Percentiles rank a stretch among this genome's conserved stretches.
Conservation (phyloP, 1,140 invertebrate species). For the Drosophila melanica region DNA sequence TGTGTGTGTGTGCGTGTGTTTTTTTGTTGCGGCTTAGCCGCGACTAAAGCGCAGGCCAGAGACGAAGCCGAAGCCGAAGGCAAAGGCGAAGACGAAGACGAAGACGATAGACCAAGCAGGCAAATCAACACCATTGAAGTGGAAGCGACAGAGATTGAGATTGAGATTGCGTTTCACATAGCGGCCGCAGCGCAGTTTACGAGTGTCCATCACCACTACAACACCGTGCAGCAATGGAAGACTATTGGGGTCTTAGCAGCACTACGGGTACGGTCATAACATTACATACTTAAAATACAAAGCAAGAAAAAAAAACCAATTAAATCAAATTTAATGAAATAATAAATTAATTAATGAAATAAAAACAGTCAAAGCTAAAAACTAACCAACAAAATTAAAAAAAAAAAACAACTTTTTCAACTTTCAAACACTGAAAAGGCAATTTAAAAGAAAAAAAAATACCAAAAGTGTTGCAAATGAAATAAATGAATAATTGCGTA, state of each 20-base stretch:
- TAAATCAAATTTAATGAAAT: too few species aligned
- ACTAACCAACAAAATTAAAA: conserved; percentile 15
- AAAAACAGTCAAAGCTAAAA: conserved; percentile 13
- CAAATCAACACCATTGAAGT: conserved; percentile 80
- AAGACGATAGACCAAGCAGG: conserved; percentile 6
- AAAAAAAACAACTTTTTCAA: not conserved
- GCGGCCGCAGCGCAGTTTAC: conserved; percentile 78
- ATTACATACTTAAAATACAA: conserved; percentile 11
- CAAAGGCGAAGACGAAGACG: conserved; percentile 6
- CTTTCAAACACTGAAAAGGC: conserved; percentile 5
- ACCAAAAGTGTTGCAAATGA: not conserved
- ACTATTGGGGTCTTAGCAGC: conserved; percentile 84
- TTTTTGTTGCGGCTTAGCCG: conserved; percentile 10
- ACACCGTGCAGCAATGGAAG: conserved; percentile 84
- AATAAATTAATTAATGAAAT: conserved; percentile 4
- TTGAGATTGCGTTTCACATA: conserved; percentile 79
- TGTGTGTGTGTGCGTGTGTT: conserved; percentile 5
- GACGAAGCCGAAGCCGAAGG: not conserved
- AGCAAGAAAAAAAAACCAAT: not conserved
- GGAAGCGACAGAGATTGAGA: conserved; percentile 72
- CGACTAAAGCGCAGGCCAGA: conserved; percentile 22
- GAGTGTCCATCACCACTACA: conserved; percentile 82
- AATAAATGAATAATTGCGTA: too few species aligned
- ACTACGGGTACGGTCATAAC: conserved; percentile 74
- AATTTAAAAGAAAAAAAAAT: not conserved